phyloP scores from a whole-genome alignment of 1,140 invertebrate genomes.

The Oppia nitens region DNA sequence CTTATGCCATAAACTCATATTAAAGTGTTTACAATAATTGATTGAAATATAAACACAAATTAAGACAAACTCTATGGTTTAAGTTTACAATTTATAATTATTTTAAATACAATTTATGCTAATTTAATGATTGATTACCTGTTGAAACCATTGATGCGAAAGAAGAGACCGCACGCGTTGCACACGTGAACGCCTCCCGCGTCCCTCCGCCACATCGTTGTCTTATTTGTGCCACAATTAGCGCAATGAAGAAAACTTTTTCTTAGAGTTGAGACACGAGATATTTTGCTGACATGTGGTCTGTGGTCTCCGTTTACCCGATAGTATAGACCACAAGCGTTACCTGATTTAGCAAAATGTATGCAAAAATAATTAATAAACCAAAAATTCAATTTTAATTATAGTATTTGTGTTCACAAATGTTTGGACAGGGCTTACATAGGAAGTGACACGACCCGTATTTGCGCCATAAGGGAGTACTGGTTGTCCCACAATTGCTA shows the following conservation, averaged over 20 bases:
- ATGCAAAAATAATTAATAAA: too few relatives aligned
- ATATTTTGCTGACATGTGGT: conserved; percentile 18
- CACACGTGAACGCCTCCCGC: conserved; percentile 93
- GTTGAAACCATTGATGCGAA: conserved; percentile 65
- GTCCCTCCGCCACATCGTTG: conserved; percentile 42
- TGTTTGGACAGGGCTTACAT: conserved; percentile 36
- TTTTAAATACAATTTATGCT: conserved; percentile 92
- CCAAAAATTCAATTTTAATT: background rate
- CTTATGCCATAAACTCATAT: too few relatives aligned
- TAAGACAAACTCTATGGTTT: too few relatives aligned
- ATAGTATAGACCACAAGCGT: conserved; percentile 94
- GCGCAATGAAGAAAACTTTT: conserved; percentile 65
- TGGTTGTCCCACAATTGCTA: conserved; percentile 29
- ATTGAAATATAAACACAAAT: too few relatives aligned
- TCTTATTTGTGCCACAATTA: background rate
- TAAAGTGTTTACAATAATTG: too few relatives aligned
- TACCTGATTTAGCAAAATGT: conserved; percentile 32
- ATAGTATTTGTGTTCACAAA: background rate
- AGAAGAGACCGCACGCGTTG: conserved; percentile 95
- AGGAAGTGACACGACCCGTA: conserved; percentile 92
- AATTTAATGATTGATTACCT: conserved; percentile 92
- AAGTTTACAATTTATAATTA: conserved; percentile 71
- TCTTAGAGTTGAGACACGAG: conserved; percentile 43
- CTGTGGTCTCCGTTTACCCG: conserved; percentile 73
- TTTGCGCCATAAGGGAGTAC: conserved; percentile 32